Evolutionary conservation across 2,888 invertebrate species (phyloP).

Genomic region (Thymelicus acteon): DNA sequence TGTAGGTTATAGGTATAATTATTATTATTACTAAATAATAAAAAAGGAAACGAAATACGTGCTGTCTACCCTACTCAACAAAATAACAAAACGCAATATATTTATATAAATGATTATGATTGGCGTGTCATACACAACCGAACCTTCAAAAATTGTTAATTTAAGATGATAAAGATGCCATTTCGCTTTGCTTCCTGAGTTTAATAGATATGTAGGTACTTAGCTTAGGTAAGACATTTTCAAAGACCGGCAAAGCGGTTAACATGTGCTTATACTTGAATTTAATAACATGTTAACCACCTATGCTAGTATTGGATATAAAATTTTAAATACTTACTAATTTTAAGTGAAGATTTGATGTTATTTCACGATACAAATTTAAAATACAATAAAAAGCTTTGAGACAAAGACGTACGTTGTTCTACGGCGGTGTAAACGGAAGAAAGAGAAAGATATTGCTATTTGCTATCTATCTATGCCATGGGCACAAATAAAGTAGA

Average conservation of each 20-base stretch:
- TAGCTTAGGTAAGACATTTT: slow-evolving; percentile 20
- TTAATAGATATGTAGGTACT: not conserved
- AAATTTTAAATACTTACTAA: slow-evolving; percentile 7
- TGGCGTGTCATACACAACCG: too few relatives aligned
- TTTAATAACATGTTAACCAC: not conserved
- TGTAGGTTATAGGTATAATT: not conserved
- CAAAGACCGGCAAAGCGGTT: slow-evolving; percentile 36
- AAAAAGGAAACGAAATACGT: not conserved
- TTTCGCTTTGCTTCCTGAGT: not conserved
- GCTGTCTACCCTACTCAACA: slow-evolving; percentile 28
- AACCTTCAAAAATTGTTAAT: too few relatives aligned
- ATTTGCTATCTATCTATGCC: not conserved
- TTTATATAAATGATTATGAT: too few relatives aligned
- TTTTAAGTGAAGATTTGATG: slow-evolving; percentile 4
- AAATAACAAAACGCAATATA: not conserved
- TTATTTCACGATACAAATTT: not conserved
- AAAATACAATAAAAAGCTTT: slow-evolving; percentile 32
- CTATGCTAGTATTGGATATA: not conserved
- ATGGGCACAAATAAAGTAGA: not conserved
- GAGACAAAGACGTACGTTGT: slow-evolving; percentile 40
- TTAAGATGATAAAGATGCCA: too few relatives aligned
- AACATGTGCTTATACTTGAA: slow-evolving; percentile 35
- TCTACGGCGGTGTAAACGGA: slow-evolving; percentile 42
- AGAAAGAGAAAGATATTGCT: slow-evolving; percentile 28
- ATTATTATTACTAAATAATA: not conserved